These are phyloP conservation scores for Callosobruchus maculatus DNA, from an alignment of 2,888 invertebrate genomes.

Conservation along the genomic window DNA sequence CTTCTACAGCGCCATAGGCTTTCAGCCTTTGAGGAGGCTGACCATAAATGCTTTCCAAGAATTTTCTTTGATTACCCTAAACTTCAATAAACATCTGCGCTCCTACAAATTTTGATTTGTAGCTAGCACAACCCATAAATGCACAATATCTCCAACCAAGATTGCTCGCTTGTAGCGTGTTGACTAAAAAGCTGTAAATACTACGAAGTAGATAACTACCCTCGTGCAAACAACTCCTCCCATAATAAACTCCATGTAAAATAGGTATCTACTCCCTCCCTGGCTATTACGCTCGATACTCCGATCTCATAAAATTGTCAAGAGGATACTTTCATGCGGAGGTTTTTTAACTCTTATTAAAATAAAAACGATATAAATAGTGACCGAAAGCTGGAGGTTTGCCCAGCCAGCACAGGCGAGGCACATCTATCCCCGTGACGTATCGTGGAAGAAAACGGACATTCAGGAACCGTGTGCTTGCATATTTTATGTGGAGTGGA, in stretches of 20 bases:
- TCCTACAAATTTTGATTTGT: no score
- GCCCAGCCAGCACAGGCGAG: conserved; percentile 6
- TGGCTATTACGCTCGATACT: neutral
- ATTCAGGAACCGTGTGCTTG: neutral
- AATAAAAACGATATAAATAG: conserved; percentile 2
- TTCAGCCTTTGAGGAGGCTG: no score
- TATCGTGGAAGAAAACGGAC: conserved; percentile 4
- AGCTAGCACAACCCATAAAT: no score
- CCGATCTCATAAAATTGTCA: neutral
- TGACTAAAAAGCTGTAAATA: no score
- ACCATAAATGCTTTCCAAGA: no score
- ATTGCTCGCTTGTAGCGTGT: no score
- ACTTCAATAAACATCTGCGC: no score
- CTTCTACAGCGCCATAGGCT: no score
- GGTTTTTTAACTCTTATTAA: neutral
- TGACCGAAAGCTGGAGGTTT: conserved; percentile 8
- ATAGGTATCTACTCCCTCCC: neutral
- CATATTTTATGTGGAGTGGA: neutral
- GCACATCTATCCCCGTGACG: neutral
- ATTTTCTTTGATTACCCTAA: no score
- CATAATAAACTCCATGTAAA: neutral
- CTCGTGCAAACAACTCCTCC: neutral
- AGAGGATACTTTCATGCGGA: neutral
- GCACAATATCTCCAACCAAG: no score
- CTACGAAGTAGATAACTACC: neutral